Evolutionary conservation across 2,113 vertebrate genomes (phyloP), one percentile per base, ranked within the genome.

Genomic region (Microtus ochrogaster): DNA sequence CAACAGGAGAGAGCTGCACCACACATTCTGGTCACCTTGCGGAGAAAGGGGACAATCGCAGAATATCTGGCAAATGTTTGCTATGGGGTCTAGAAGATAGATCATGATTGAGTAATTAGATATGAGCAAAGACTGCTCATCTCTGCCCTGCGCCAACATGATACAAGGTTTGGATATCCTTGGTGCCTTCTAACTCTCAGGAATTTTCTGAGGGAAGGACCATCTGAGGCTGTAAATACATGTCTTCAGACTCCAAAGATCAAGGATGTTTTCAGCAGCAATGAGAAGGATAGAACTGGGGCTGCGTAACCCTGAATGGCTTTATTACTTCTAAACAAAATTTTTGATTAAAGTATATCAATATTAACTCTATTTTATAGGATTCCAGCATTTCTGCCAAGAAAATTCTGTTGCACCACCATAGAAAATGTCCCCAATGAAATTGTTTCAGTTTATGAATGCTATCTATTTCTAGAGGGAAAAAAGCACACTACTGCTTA

Each of bases 401-500:
- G 87, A 68, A 13, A 65, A 6, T 95, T 96, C 91, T 95, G 55
- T 92, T 55, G 61, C 90, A 94, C 55, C 77, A 76, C 96, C 88
- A 94, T 30, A 81, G 87, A 96, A 98, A 94, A 91, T 96, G 81
- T 96, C 93, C 95, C 96, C 92, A 95, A 74, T 92, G 96, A 96
- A 97, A 97, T 83, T 91, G 77, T 83, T 96, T 90, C 94, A 83
- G 92, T 97, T 98, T 97, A 98, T 97, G 97, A 97, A 97, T 97
- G 92, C 92, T 97, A 97, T 97, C 95, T 97, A 96, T 97, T 98
- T 97, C 95, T 94, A 97, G 94, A 95, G 90, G 91, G 91, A 78
- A 94, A 91, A 94, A 83, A 95, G 78, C 85, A 93, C 41, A 2
- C 66, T 95, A 82, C 91, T 89, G 68, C 82, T 61, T 96, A 88